Evolutionary conservation across 2,888 invertebrate genomes (phyloP), one percentile per base, ranked within the genome.

Genomic region (Ptilodon capucinus): DNA sequence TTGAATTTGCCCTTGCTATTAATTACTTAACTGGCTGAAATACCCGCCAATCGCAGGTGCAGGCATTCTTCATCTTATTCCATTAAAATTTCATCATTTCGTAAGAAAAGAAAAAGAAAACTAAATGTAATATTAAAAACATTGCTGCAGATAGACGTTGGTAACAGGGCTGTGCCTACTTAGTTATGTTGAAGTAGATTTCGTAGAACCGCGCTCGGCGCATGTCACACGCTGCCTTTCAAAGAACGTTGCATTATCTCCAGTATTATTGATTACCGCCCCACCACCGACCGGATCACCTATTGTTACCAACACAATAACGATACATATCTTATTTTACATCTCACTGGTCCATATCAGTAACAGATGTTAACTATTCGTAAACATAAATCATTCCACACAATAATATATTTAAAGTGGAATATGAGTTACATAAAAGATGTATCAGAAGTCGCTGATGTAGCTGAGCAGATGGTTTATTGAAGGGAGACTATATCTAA

Each of bases 171-270:
- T 71, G 74, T 80, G 74, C 76, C 41, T 50, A 56, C 60, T 54
- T 35, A 39, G 21, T 21, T 35, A 72, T 66, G 68, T 69, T 74
- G 75, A 70, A 71, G 68, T 60, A 57, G 68, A 56, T 41, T 84
- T 83, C 81, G 73, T 57, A 73, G 82, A 83, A 83, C 66, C 62
- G 59, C 67, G n/a, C n/a, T n/a, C n/a, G 74, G 79, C 76, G 78
- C 83, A 81, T 79, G 84, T 84, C 69, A 82, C 84, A 82, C 79
- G 80, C 81, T 51, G 76, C 54, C 56, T 64, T 86, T 84, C 85
- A 68, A 64, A 63, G 86, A 86, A 85, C 52, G 35, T 64, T 59
- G 67, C 74, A 80, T 85, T 80, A 81, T 84, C 79, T 77, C 59
- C 58, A 64, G 65, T 51, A 68, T 68, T 77, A 79, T 78, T 77